These are phyloP conservation scores for Globodera rostochiensis DNA, from an alignment of 1,140 invertebrate genomes.

Conservation along the genomic window DNA sequence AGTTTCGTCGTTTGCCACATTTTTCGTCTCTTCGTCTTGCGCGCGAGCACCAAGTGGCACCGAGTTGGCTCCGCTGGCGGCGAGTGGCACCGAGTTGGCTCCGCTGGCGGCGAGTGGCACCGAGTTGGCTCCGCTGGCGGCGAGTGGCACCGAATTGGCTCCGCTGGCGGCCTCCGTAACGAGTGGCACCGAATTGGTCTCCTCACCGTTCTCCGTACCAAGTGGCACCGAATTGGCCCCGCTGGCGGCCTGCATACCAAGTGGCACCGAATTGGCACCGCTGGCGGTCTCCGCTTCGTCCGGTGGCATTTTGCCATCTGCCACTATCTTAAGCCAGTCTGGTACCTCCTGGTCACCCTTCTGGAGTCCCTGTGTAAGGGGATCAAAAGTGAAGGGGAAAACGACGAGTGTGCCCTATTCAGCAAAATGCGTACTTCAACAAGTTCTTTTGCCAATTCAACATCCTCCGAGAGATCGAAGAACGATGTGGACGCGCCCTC, in stretches of 20 bases:
- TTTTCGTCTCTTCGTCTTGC: too few species aligned
- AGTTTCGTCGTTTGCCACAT: too few species aligned
- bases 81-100: too few species aligned
- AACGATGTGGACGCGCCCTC: slow-evolving; percentile 48
- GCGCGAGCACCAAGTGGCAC: too few species aligned
- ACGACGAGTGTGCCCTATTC: slow-evolving; percentile 4
- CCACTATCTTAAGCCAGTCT: slow-evolving; percentile 38
- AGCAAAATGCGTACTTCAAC: slow-evolving; percentile 37
- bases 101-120: too few species aligned
- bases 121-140: too few species aligned
- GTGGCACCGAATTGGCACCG: too few species aligned
- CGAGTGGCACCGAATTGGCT: neutral
- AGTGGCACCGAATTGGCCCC: neutral
- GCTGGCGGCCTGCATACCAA: neutral
- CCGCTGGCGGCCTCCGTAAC: too few species aligned
- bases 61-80: too few species aligned
- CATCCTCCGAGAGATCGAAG: slow-evolving; percentile 45
- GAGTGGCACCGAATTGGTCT: neutral
- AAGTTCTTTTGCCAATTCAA: slow-evolving; percentile 34
- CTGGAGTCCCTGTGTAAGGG: slow-evolving; percentile 36
- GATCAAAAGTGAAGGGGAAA: neutral
- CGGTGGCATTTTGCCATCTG: slow-evolving; percentile 21
- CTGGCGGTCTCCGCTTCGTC: slow-evolving; percentile 4
- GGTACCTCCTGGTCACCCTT: slow-evolving; percentile 38
- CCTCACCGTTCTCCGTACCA: too few species aligned